A percentile compares a stretch with the other conserved stretches of the same genome.
Evolutionary conservation across 2,797 vertebrate species (phyloP).

Genomic region (Anas georgica): DNA sequence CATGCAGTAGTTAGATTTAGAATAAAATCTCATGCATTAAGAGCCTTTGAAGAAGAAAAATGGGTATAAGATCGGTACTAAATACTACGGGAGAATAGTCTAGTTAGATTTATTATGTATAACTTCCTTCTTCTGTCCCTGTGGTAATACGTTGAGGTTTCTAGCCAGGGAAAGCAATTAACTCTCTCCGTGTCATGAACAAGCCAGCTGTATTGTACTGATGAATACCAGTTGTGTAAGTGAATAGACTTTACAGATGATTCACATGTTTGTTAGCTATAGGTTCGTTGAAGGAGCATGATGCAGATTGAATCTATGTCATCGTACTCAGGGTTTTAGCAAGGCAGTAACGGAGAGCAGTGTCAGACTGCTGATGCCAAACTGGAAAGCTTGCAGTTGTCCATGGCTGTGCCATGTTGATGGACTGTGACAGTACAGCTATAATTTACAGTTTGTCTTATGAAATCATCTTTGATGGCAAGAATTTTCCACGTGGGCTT

Average conservation of each 20-base stretch:
- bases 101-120: neutral
- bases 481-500: neutral
- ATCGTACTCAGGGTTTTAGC: neutral
- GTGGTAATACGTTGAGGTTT: neutral
- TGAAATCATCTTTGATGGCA: neutral
- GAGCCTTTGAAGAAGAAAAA: slow-evolving; percentile 48
- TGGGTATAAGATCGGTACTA: neutral
- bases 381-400: neutral
- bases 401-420: neutral
- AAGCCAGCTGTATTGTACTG: neutral
- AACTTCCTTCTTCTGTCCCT: neutral
- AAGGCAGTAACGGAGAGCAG: neutral
- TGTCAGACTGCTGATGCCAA: neutral
- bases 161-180: neutral
- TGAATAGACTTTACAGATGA: neutral
- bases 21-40: neutral
- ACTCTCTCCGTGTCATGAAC: neutral
- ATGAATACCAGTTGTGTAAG: neutral
- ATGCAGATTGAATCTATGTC: neutral
- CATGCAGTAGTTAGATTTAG: neutral
- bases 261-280: neutral
- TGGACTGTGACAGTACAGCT: neutral
- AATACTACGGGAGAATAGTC: slow-evolving; percentile 17
- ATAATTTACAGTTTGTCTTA: neutral
- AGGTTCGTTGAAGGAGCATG: neutral